Base-by-base conservation (phyloP, 2,113 vertebrate genomes). In the Burhinus bistriatus region DNA sequence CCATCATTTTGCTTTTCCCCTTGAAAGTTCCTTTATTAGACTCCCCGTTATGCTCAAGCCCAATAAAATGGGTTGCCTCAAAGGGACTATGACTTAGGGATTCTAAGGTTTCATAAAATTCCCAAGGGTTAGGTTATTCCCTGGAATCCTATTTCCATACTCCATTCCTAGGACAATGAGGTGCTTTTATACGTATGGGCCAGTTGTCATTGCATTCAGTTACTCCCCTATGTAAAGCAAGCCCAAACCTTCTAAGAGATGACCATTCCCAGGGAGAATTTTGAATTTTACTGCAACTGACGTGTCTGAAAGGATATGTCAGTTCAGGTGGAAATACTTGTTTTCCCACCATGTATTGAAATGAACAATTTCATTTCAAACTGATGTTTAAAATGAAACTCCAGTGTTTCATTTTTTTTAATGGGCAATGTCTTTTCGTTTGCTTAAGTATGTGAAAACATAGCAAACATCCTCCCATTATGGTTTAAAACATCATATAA, bases 351-450 rank as follows among this genome's bases (percentile, higher is more conserved):
- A 5, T 9, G 20, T 45, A 25, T 55, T 55, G 91, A 94, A 94
- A 95, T 84, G 79, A 91, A 15, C 22, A 44, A 72, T 49, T 91
- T 93, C 64, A 90, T 92, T 97, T 93, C 86, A 85, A 96, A 58
- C 38, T 72, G 83, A 64, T 44, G 68, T 89, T 84, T 71, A 72
- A 66, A 94, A 89, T 72, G 83, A 92, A 92, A 93, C 72, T 2
- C 34, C 40, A 34, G 1, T 5, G 76, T 92, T 96, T 96, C 72
- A n/a, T 80, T 93, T 6, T 6, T 61, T 40, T 38, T 32, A 27
- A 57, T 8, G 14, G 29, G 36, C 34, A 55, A 36, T 71, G 57
- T 52, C 18, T 71, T 71, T 71, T 30, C 20, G 7, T 84, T 90
- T 92, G 38, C 26, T 55, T 57, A 42, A 83, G 14, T 42, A n/a